phyloP scores from a whole-genome alignment of 2,888 invertebrate species.

The Mesorhabditis sp. region DNA sequence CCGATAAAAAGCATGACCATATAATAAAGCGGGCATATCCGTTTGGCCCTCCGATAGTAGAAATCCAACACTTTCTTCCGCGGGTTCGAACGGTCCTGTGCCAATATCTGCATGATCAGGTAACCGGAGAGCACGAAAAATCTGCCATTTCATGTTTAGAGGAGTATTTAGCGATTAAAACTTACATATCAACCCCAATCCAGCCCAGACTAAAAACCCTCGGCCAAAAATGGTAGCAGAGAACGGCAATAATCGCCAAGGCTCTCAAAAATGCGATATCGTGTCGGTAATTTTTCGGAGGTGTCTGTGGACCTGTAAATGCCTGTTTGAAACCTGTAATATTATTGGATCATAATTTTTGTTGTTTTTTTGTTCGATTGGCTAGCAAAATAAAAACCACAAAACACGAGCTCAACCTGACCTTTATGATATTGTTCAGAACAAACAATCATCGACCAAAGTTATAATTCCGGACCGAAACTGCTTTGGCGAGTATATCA shows the following conservation, averaged over 20 bases:
- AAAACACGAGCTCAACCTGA: no score
- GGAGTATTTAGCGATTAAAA: background rate
- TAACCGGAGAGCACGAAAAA: slow-evolving; percentile 2
- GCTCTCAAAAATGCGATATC: background rate
- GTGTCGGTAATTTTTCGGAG: no score
- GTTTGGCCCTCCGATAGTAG: background rate
- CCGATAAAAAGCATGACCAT: background rate
- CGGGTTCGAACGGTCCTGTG: background rate
- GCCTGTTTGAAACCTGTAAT: no score
- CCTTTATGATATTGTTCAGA: no score
- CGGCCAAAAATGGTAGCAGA: slow-evolving; percentile 4
- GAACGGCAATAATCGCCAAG: background rate
- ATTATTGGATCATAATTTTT: no score
- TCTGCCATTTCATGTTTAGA: background rate
- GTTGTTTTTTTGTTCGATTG: no score
- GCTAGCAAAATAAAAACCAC: no score
- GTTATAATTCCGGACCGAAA: no score
- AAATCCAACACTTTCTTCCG: background rate
- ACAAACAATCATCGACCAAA: no score
- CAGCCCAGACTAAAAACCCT: background rate
- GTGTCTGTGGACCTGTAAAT: no score
- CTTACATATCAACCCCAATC: background rate
- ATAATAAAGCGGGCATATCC: background rate
- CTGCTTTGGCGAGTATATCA: no score
- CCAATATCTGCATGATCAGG: background rate